Base-by-base conservation (phyloP, 2,888 invertebrate species). In the Rotaria socialis region DNA sequence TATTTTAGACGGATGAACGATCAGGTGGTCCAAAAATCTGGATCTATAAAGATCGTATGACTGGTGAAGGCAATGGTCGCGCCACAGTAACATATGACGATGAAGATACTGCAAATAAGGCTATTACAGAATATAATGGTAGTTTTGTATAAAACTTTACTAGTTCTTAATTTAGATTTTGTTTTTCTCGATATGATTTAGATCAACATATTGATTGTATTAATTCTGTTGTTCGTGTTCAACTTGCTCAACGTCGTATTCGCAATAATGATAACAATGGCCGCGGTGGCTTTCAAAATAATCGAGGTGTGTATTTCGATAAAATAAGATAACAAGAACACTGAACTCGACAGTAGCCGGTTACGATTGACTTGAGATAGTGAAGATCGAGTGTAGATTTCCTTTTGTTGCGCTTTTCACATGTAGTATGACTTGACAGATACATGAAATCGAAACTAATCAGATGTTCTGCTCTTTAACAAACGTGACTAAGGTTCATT, bases 81-180 rank as follows among this genome's bases (percentile, higher is more conserved):
- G 97, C 96, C 10, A 98, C 98, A 0, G 96, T 99, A 1, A 98
- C 97, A 0, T 99, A 97, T 90, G 97, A 97, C 90, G 97, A 98
- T 90, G 94, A 95, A 1, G 95, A 95, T 89, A 96, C 97, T 0
- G 98, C 98, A 0, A 94, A 95, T 86, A 96, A 96, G 0, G 97
- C 97, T 35, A 97, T 99, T 89, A 94, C 94, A 88, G 97, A 97
- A 96, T 86, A 85, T 52, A 60, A 86, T 41, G 84, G 85, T 84
- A 86, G 8, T 7, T 8, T 3, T 35, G 35, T 35, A 35, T 35
- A 35, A 35, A 35, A 3, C 16, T 24, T n/a, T 11, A 7, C 24
- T 19, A 19, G 24, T 35, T 35, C 2, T 22, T 22, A 16, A 52
- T 52, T 52, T 52, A 4, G 8, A 52, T 3, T 3, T 16, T 52